Percentiles rank a stretch among this genome's conserved stretches.
Conservation (phyloP, 2,888 invertebrate genomes). For the Pristionchus fissidentatus region DNA sequence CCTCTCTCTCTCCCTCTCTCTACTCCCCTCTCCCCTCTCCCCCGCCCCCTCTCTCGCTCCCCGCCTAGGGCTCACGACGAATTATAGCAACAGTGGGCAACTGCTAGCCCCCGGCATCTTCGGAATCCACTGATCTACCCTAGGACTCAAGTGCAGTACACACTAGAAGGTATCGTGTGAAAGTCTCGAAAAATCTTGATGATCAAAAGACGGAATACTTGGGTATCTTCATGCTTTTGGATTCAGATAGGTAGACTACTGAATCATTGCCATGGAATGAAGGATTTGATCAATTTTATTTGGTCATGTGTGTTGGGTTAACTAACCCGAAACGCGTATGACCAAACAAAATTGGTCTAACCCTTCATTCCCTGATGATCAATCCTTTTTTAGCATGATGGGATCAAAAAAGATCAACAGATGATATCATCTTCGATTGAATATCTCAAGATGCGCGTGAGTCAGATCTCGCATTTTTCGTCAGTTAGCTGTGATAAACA, state of each 20-base stretch:
- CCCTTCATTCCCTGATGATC: no score
- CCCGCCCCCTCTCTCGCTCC: background rate
- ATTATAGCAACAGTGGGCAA: slow-evolving; percentile 48
- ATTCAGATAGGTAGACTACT: no score
- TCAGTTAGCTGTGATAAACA: slow-evolving; percentile 5
- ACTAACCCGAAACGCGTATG: no score
- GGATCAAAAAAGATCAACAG: background rate
- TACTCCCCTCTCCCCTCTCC: background rate
- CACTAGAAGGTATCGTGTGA: background rate
- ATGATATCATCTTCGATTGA: background rate
- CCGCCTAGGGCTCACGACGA: slow-evolving; percentile 7
- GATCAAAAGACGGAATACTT: no score
- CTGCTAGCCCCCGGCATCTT: slow-evolving; percentile 6
- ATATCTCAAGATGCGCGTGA: background rate
- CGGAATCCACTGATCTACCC: slow-evolving; percentile 14
- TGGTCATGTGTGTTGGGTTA: no score
- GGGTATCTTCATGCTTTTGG: no score
- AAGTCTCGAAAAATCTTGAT: no score
- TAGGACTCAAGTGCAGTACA: background rate
- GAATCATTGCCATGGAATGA: no score
- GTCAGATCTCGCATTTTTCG: slow-evolving; percentile 15
- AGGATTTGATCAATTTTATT: no score
- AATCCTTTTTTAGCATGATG: no score
- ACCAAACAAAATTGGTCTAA: no score
- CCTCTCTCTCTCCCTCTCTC: background rate